Evolutionary conservation across 2,113 vertebrate species (phyloP).

Genomic region (Scartelaos histophorus): DNA sequence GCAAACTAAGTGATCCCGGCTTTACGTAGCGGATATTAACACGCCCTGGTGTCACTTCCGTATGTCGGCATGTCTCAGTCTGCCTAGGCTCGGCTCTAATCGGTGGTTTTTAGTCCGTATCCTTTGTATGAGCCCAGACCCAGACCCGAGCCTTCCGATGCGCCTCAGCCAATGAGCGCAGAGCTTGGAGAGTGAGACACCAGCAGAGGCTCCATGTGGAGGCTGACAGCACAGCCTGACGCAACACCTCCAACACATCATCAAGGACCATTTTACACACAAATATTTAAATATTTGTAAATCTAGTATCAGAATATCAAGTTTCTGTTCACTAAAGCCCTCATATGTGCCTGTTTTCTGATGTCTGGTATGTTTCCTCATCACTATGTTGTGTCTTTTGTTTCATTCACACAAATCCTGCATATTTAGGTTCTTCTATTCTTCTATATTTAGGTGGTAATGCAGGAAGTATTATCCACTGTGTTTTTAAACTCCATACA

Average conservation of each 20-base stretch:
- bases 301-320: no score
- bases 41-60: background rate
- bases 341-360: no score
- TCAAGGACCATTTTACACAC: background rate
- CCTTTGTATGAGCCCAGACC: background rate
- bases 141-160: constrained; percentile 6
- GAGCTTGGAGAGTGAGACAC: background rate
- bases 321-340: no score
- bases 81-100: background rate
- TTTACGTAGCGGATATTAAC: background rate
- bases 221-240: background rate
- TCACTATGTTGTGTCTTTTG: no score
- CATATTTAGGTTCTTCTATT: no score
- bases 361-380: no score
- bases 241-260: background rate
- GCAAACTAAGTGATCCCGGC: no score
- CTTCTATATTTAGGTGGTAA: no score
- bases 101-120: background rate
- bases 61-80: background rate
- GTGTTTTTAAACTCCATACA: no score
- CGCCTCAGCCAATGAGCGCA: background rate
- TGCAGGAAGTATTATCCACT: no score
- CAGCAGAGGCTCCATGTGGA: background rate
- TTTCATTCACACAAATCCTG: no score
- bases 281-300: no score